phyloP scores from a whole-genome alignment of 2,797 vertebrate species.

The Scarus forsteni region DNA sequence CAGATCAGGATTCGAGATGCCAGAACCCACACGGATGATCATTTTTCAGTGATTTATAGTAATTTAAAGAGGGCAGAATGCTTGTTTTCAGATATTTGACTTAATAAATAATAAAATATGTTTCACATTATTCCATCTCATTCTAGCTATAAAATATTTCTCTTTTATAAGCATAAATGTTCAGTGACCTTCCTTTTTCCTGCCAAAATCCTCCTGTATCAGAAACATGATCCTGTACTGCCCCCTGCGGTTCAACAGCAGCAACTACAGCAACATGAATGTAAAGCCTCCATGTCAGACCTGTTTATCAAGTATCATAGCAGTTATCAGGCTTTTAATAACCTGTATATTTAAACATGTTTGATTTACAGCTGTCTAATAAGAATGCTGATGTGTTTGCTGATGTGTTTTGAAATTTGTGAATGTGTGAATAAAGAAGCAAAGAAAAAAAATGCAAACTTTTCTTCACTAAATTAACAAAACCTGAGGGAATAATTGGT shows the following conservation, averaged over 20 bases:
- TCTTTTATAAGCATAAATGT: too few relatives aligned
- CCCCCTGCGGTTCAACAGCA: slow-evolving; percentile 51
- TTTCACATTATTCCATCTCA: too few relatives aligned
- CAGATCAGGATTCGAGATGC: too few relatives aligned
- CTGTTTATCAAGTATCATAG: not conserved
- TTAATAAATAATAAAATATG: too few relatives aligned
- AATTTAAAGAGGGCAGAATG: too few relatives aligned
- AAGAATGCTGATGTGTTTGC: not conserved
- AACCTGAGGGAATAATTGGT: too few relatives aligned
- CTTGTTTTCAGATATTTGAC: too few relatives aligned
- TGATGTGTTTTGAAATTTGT: slow-evolving; percentile 25
- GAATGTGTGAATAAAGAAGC: slow-evolving; percentile 43
- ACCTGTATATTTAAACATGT: slow-evolving; percentile 24
- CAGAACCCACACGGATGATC: too few relatives aligned
- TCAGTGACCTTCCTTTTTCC: not conserved
- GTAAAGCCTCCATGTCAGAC: not conserved
- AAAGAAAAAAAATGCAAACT: too few relatives aligned
- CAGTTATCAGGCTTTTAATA: not conserved
- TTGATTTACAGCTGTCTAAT: not conserved
- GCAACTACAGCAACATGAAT: slow-evolving; percentile 41
- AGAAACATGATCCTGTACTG: slow-evolving; percentile 37
- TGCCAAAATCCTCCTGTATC: slow-evolving; percentile 1
- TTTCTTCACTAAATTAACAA: too few relatives aligned
- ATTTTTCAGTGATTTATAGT: too few relatives aligned
- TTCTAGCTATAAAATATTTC: too few relatives aligned